A percentile compares a stretch with the other conserved stretches of the same genome.
phyloP scores from a whole-genome alignment of 2,888 invertebrate genomes.

The Eucera pruinosa region DNA sequence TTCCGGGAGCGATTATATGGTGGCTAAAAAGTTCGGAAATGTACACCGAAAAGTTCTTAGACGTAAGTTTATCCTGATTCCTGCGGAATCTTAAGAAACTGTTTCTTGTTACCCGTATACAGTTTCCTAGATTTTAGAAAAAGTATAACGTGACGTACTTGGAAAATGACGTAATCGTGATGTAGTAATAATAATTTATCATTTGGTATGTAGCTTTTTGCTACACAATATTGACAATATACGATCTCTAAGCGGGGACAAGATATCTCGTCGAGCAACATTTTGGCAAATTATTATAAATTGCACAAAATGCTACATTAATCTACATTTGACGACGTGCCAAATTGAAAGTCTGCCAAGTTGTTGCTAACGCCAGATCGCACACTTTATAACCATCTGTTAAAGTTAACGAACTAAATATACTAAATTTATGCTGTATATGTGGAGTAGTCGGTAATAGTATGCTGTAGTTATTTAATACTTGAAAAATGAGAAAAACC shows the following conservation, averaged over 20 bases:
- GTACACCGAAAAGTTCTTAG: slow-evolving; percentile 35
- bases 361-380: slow-evolving; percentile 35
- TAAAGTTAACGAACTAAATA: slow-evolving; percentile 46
- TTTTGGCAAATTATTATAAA: slow-evolving; percentile 23
- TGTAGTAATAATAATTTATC: too few species aligned
- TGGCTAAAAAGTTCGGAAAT: slow-evolving; percentile 30
- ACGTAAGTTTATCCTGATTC: slow-evolving; percentile 40
- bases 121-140: not conserved
- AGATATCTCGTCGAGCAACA: not conserved
- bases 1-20: slow-evolving; percentile 29
- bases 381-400: slow-evolving; percentile 27
- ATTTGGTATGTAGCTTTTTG: too few species aligned
- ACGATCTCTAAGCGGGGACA: not conserved
- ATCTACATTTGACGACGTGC: slow-evolving; percentile 37
- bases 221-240: too few species aligned
- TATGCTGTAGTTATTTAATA: not conserved
- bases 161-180: not conserved
- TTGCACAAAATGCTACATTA: not conserved
- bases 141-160: not conserved
- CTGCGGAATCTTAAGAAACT: slow-evolving; percentile 24
- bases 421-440: not conserved
- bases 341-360: slow-evolving; percentile 54
- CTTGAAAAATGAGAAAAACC: not conserved
- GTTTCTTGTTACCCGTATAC: slow-evolving; percentile 9
- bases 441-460: not conserved